phyloP scores from a whole-genome alignment of 2,888 invertebrate genomes.

The Apodemia duryi region DNA sequence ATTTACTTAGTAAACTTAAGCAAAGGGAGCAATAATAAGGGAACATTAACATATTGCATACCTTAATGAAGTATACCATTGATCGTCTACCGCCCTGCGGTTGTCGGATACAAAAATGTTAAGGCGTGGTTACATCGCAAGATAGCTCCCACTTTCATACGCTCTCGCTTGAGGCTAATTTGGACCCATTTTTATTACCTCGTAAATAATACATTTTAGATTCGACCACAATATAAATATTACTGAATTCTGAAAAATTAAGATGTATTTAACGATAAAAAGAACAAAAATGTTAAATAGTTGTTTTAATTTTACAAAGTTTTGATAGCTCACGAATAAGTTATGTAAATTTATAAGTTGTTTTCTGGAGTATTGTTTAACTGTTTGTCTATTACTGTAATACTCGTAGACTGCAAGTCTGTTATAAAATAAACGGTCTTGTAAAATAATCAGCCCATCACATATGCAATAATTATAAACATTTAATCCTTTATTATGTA shows the following conservation, averaged over 20 bases:
- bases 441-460: background rate
- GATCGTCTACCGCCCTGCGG: background rate
- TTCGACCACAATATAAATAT: background rate
- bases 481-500: too few species aligned
- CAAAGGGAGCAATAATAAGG: background rate
- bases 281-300: background rate
- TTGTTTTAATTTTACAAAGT: background rate
- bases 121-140: constrained; percentile 62
- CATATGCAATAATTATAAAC: background rate
- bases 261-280: background rate
- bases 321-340: background rate
- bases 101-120: constrained; percentile 39
- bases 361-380: background rate
- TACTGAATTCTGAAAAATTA: background rate
- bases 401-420: background rate
- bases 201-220: constrained; percentile 17
- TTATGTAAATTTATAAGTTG: background rate
- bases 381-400: background rate
- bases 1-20: background rate
- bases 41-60: background rate
- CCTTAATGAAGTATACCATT: constrained; percentile 22
- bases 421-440: background rate
- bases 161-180: constrained; percentile 52
- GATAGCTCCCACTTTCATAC: constrained; percentile 49
- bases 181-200: constrained; percentile 51